These are phyloP conservation scores for Luehdorfia chinensis DNA, from an alignment of 1,140 invertebrate species.

Conservation along the genomic window DNA sequence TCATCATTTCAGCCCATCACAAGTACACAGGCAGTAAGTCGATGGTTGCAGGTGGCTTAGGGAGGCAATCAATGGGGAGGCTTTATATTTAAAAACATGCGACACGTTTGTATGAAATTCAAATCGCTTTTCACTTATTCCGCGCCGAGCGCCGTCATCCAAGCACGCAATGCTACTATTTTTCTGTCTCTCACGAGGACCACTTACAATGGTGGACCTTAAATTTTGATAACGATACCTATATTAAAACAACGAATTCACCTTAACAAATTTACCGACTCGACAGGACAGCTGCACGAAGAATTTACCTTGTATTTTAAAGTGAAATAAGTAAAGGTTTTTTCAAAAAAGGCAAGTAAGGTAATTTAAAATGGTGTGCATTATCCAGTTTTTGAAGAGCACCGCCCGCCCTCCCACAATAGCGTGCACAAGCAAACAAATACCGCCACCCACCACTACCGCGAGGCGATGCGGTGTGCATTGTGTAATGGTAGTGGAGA, in stretches of 20 bases:
- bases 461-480: background rate
- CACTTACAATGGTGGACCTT: slow-evolving; percentile 24
- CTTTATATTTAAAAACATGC: too few species aligned
- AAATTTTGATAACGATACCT: slow-evolving; percentile 33
- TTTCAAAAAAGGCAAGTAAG: background rate
- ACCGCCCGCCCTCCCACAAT: too few species aligned
- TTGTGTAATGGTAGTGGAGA: too few species aligned
- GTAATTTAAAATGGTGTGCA: background rate
- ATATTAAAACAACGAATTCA: slow-evolving; percentile 1
- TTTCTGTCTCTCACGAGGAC: slow-evolving; percentile 29
- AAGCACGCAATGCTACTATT: slow-evolving; percentile 37
- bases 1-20: too few species aligned
- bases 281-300: slow-evolving; percentile 11
- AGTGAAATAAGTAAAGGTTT: background rate
- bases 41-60: too few species aligned
- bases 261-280: slow-evolving; percentile 4
- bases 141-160: background rate
- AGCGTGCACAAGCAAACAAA: too few species aligned
- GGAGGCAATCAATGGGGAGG: too few species aligned
- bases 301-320: slow-evolving; percentile 1
- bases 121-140: slow-evolving; percentile 17
- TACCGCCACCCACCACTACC: too few species aligned
- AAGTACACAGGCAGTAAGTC: too few species aligned
- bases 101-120: too few species aligned
- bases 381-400: background rate